Evolutionary conservation across 2,113 vertebrate species (phyloP).

Genomic region (Heliornis fulica): DNA sequence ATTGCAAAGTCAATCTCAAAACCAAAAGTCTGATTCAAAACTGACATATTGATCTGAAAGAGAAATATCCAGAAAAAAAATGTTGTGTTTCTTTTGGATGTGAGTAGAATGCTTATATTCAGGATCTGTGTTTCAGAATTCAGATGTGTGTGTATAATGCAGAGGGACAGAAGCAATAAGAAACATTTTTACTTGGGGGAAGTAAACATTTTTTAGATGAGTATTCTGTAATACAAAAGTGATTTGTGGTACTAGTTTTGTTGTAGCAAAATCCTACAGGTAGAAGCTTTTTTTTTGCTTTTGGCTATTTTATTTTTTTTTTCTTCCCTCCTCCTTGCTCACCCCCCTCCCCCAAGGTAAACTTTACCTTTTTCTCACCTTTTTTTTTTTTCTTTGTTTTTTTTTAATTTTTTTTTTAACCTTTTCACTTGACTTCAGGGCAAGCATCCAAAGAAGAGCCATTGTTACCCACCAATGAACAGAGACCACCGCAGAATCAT

Average conservation of each 20-base stretch:
- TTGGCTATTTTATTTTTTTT: not conserved
- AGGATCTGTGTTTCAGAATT: not conserved
- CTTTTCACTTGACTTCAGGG: constrained; percentile 75
- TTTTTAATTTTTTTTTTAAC: too few species aligned
- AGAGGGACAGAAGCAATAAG: not conserved
- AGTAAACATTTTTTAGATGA: not conserved
- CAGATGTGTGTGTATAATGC: not conserved
- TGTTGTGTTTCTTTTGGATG: not conserved
- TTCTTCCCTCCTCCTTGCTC: not conserved
- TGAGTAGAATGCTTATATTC: not conserved
- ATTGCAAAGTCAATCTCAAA: not conserved
- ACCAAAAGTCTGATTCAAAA: not conserved
- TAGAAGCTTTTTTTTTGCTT: not conserved
- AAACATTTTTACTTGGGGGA: not conserved
- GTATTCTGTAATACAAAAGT: not conserved
- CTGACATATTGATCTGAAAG: not conserved
- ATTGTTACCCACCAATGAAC: constrained; percentile 96
- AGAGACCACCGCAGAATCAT: constrained; percentile 91
- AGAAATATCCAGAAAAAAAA: not conserved
- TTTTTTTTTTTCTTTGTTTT: too few species aligned
- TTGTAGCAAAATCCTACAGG: not conserved
- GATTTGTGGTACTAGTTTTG: not conserved
- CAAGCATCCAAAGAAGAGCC: constrained; percentile 88
- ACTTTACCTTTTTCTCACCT: not conserved
- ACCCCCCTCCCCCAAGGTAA: not conserved